Evolutionary conservation across 2,113 vertebrate genomes (phyloP).

Genomic region (Eptesicus fuscus): DNA sequence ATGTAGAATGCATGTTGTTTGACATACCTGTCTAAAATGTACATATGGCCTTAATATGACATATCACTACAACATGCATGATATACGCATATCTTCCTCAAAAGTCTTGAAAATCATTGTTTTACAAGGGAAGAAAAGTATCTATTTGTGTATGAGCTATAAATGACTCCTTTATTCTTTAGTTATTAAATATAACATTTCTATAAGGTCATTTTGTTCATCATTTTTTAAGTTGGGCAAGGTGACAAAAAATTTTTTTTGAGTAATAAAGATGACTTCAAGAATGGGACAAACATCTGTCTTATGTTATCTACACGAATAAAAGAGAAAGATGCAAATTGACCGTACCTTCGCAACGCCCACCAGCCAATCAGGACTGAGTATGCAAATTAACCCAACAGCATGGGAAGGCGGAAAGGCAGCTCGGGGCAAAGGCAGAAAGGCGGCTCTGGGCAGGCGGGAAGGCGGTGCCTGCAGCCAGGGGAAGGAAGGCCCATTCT

Average conservation of each 20-base stretch:
- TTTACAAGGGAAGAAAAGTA: neutral
- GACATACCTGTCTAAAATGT: neutral
- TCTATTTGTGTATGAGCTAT: neutral
- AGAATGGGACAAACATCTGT: neutral
- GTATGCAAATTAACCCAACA: too few species aligned
- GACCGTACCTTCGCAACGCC: too few species aligned
- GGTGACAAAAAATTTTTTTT: neutral
- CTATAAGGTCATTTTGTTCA: neutral
- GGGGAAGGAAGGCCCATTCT: too few species aligned
- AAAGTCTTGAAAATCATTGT: neutral
- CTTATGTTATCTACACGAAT: neutral
- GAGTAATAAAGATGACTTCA: neutral
- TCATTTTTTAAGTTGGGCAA: slow-evolving; percentile 17
- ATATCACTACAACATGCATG: neutral
- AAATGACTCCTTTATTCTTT: neutral
- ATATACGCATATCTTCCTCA: neutral
- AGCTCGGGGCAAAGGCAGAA: too few species aligned
- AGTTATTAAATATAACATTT: neutral
- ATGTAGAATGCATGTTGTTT: neutral
- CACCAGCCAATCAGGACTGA: too few species aligned
- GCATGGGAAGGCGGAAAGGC: too few species aligned
- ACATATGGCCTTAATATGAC: neutral
- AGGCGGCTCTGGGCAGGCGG: too few species aligned
- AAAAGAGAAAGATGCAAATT: too few species aligned
- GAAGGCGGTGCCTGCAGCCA: too few species aligned